A percentile compares a stretch with the other conserved stretches of the same genome.
Evolutionary conservation across 2,113 vertebrate species (phyloP).

Genomic region (Pavo muticus): DNA sequence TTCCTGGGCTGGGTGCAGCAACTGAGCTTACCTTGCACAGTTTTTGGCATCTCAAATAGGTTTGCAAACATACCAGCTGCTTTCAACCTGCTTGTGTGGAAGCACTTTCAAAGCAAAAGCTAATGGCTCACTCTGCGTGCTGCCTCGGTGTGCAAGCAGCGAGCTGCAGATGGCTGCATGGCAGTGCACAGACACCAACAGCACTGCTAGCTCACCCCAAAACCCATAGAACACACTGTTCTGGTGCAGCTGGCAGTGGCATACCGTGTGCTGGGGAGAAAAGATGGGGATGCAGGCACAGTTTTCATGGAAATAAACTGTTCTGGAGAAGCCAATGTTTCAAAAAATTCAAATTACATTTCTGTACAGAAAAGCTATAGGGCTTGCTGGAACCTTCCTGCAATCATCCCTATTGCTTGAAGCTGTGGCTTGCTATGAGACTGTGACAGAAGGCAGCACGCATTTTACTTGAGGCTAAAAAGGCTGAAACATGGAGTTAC

Average conservation of each 20-base stretch:
- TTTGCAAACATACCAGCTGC: background rate
- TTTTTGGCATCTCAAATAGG: rapidly evolving
- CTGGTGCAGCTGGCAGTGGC: background rate
- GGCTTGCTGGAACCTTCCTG: background rate
- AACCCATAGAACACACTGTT: background rate
- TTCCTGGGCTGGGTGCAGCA: background rate
- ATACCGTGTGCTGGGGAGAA: background rate
- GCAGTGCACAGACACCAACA: background rate
- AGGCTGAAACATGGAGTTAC: background rate
- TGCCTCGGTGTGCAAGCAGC: background rate
- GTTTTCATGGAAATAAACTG: background rate
- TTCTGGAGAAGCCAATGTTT: background rate
- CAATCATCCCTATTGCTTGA: background rate
- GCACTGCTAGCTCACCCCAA: background rate
- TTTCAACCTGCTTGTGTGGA: background rate
- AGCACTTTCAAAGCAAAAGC: background rate
- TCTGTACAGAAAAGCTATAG: background rate
- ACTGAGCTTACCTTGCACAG: rapidly evolving
- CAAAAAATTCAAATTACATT: background rate
- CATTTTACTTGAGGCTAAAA: background rate
- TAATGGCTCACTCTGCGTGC: background rate
- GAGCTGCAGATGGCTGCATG: background rate
- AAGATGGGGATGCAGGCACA: background rate
- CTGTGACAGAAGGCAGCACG: background rate
- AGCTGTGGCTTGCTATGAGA: background rate